These are phyloP conservation scores for Montipora capricornis DNA, from an alignment of 64 coral and sea anemone genomes.

Conservation along the genomic window DNA sequence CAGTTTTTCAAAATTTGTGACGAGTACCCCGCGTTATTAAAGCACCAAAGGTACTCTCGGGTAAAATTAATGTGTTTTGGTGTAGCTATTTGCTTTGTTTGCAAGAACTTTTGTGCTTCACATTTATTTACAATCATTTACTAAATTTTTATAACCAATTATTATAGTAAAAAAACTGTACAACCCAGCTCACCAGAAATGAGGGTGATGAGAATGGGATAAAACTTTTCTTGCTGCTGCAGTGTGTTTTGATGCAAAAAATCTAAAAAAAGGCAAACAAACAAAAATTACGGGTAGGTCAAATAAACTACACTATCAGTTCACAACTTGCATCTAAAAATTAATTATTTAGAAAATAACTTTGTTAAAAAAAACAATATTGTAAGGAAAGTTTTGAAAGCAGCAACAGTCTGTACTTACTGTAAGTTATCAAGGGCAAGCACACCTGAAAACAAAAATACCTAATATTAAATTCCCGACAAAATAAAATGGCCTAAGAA, in stretches of 20 bases:
- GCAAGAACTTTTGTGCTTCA: too few species aligned
- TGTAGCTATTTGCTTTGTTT: too few species aligned
- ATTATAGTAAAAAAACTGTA: too few species aligned
- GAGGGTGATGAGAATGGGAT: conserved; percentile 92
- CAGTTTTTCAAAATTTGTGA: too few species aligned
- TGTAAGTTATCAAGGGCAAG: conserved; percentile 93
- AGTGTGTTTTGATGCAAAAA: conserved; percentile 92
- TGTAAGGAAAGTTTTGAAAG: too few species aligned
- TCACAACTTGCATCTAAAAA: not conserved
- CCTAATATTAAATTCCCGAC: not conserved
- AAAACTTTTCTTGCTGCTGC: conserved; percentile 93
- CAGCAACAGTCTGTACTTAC: conserved; percentile 63
- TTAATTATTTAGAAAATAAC: too few species aligned
- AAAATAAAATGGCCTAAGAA: not conserved
- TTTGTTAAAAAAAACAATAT: too few species aligned
- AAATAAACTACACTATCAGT: not conserved
- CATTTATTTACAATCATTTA: too few species aligned
- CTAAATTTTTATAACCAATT: too few species aligned
- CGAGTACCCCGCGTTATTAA: too few species aligned
- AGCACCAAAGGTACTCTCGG: too few species aligned
- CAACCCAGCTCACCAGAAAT: conserved; percentile 78
- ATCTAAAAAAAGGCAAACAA: conserved; percentile 44
- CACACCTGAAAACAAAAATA: conserved; percentile 49
- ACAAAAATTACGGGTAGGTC: not conserved
- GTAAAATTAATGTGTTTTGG: too few species aligned